These are phyloP conservation scores for Orthosia incerta DNA, from an alignment of 2,888 invertebrate genomes.

Conservation along the genomic window DNA sequence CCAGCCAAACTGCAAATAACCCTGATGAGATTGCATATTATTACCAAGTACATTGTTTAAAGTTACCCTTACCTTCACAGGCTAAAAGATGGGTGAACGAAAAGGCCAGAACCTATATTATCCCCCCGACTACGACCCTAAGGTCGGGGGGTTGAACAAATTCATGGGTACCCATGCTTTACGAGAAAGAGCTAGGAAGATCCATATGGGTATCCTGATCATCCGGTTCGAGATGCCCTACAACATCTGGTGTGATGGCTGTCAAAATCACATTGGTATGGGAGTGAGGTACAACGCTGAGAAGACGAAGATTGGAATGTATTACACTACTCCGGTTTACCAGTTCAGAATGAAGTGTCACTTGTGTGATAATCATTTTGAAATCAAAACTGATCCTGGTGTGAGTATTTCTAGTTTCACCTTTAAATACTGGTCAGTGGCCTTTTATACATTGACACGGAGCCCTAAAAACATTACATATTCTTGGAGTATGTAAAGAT, in stretches of 20 bases:
- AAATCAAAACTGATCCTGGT: slow-evolving; percentile 99
- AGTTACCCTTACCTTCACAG: slow-evolving; percentile 45
- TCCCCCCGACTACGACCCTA: slow-evolving; percentile 99
- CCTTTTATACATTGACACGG: neutral
- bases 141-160: slow-evolving; percentile 98
- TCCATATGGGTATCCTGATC: slow-evolving; percentile 98
- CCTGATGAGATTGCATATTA: neutral
- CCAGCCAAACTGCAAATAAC: neutral
- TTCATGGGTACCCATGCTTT: slow-evolving; percentile 98
- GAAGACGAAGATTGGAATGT: slow-evolving; percentile 98
- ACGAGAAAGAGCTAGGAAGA: slow-evolving; percentile 98
- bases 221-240: slow-evolving; percentile 99
- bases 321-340: slow-evolving; percentile 99
- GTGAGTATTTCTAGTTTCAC: slow-evolving; percentile 88
- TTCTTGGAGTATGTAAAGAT: neutral
- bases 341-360: slow-evolving; percentile 99
- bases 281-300: slow-evolving; percentile 99
- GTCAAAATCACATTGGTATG: slow-evolving; percentile 99
- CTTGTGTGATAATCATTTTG: slow-evolving; percentile 98
- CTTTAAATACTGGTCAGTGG: neutral
- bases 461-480: neutral
- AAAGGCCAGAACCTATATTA: slow-evolving; percentile 99
- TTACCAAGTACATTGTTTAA: slow-evolving; percentile 34
- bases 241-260: slow-evolving; percentile 99
- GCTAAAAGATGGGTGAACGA: slow-evolving; percentile 97